phyloP scores from a whole-genome alignment of 2,888 invertebrate genomes.

The Spilosoma lubricipeda region DNA sequence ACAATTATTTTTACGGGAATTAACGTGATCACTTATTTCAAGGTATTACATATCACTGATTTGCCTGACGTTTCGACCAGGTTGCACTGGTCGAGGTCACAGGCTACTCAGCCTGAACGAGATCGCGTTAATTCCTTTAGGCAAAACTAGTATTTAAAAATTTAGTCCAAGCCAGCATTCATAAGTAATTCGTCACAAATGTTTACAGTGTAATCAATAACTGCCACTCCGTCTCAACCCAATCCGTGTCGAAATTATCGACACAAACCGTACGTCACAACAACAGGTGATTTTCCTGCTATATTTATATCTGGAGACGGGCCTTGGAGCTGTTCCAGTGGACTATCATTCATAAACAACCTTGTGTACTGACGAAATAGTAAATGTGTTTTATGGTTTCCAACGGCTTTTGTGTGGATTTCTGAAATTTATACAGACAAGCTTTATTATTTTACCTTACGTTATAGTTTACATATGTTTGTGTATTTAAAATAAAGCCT shows the following conservation, averaged over 20 bases:
- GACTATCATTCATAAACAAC: constrained; percentile 48
- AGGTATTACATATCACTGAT: too few species aligned
- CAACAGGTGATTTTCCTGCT: constrained; percentile 24
- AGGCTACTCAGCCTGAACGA: too few species aligned
- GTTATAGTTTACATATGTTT: not conserved
- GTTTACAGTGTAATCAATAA: not conserved
- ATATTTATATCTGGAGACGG: constrained; percentile 41
- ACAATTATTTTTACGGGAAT: too few species aligned
- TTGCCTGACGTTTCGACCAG: too few species aligned
- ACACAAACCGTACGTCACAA: constrained; percentile 18
- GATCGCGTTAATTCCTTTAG: too few species aligned
- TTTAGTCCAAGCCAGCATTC: not conserved
- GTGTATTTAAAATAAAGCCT: not conserved
- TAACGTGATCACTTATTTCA: too few species aligned
- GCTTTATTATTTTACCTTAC: not conserved
- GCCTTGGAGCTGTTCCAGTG: constrained; percentile 47
- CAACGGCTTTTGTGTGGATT: not conserved
- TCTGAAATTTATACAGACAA: not conserved
- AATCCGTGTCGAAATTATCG: constrained; percentile 7
- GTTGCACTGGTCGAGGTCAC: too few species aligned
- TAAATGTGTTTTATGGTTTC: constrained; percentile 19
- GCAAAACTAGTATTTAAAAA: not conserved
- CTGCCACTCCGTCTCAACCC: not conserved
- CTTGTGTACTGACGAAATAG: constrained; percentile 31
- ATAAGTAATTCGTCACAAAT: not conserved